Evolutionary conservation across 2,888 invertebrate genomes (phyloP).

Genomic region (Noctua janthe): DNA sequence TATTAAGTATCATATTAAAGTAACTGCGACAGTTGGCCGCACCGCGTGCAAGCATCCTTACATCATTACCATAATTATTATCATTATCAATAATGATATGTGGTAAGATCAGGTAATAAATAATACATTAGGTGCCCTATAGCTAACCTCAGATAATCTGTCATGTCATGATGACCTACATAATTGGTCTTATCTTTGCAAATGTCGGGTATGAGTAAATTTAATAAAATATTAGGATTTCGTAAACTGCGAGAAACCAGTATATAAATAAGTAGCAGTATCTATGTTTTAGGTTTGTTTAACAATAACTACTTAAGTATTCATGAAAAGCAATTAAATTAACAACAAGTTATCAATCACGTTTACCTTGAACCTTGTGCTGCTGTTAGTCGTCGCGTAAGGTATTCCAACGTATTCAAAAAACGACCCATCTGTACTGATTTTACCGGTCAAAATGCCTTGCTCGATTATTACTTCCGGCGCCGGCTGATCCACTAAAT

Average conservation of each 20-base stretch:
- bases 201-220: constrained; percentile 2
- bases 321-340: background rate
- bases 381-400: constrained; percentile 81
- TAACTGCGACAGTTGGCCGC: background rate
- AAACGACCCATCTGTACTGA: constrained; percentile 81
- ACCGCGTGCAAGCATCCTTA: constrained; percentile 2
- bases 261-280: background rate
- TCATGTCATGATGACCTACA: constrained; percentile 20
- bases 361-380: constrained; percentile 83
- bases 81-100: background rate
- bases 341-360: constrained; percentile 27
- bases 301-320: background rate
- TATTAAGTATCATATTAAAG: background rate
- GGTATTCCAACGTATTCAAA: constrained; percentile 86
- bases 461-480: constrained; percentile 83
- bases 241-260: constrained; percentile 8
- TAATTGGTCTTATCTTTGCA: constrained; percentile 31
- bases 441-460: constrained; percentile 83
- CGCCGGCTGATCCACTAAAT: constrained; percentile 85
- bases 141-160: constrained; percentile 8
- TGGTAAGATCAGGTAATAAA: constrained; percentile 17
- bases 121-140: background rate
- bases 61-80: too few species aligned
- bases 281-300: background rate
- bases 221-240: constrained; percentile 37